phyloP scores from a whole-genome alignment of 2,113 vertebrate genomes.

The Lepisosteus oculatus region DNA sequence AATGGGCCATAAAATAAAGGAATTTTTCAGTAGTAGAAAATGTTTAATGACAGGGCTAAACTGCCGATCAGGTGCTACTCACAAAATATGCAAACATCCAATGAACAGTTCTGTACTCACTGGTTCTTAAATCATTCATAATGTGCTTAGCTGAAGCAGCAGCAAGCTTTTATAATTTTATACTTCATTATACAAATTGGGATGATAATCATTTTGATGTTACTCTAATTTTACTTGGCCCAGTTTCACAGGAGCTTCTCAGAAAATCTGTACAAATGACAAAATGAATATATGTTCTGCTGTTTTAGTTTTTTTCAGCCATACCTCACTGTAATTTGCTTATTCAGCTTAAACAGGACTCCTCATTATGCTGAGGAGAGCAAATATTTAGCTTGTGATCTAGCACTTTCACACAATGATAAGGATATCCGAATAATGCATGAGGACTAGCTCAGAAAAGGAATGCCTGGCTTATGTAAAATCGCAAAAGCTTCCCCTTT shows the following conservation, averaged over 20 bases:
- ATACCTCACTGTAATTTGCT: slow-evolving; percentile 57
- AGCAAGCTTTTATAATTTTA: slow-evolving; percentile 44
- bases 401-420: slow-evolving; percentile 45
- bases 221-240: slow-evolving; percentile 40
- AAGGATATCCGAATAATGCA: slow-evolving; percentile 33
- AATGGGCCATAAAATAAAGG: no score
- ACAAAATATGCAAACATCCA: slow-evolving; percentile 22
- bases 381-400: slow-evolving; percentile 33
- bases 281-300: background rate
- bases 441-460: background rate
- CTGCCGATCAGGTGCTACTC: slow-evolving; percentile 28
- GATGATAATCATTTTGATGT: slow-evolving; percentile 53
- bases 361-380: slow-evolving; percentile 45
- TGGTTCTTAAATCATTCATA: slow-evolving; percentile 27
- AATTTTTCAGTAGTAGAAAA: no score
- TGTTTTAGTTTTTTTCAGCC: slow-evolving; percentile 41
- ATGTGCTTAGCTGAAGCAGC: slow-evolving; percentile 30
- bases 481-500: background rate
- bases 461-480: slow-evolving; percentile 6
- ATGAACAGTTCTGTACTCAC: slow-evolving; percentile 32
- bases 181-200: slow-evolving; percentile 50
- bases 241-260: slow-evolving; percentile 11
- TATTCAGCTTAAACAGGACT: slow-evolving; percentile 43
- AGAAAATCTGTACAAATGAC: slow-evolving; percentile 21
- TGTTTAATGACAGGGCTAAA: background rate